These are phyloP conservation scores for Trematocara variabile DNA, from an alignment of 2,113 vertebrate genomes.

Conservation along the genomic window DNA sequence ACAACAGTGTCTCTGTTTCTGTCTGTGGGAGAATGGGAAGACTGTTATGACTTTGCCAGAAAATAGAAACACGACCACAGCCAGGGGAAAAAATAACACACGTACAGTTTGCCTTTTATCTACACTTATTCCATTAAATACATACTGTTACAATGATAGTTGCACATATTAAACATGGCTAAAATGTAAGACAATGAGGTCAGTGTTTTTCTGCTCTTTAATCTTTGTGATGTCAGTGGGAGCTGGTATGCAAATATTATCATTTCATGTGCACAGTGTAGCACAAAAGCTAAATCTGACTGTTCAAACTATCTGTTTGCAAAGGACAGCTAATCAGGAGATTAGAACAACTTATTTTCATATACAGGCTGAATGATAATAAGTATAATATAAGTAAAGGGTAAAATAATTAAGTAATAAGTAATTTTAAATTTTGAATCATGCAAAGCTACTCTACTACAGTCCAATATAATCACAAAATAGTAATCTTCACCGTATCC, in stretches of 20 bases:
- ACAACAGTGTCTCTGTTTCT: slow-evolving; percentile 16
- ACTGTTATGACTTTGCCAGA: slow-evolving; percentile 11
- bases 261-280: neutral
- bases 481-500: neutral
- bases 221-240: neutral
- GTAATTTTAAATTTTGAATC: neutral
- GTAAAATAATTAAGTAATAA: neutral
- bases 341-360: neutral
- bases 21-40: neutral
- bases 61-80: neutral
- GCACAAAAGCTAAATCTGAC: neutral
- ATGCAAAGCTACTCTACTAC: neutral
- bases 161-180: neutral
- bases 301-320: neutral
- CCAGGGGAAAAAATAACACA: neutral
- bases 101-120: neutral
- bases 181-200: neutral
- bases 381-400: neutral
- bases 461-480: neutral
- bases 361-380: neutral
- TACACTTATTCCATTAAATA: neutral
- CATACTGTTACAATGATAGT: neutral
- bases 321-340: neutral
- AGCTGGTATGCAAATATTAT: neutral
- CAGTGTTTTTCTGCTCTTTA: neutral